Conservation (phyloP, 2,797 vertebrate genomes). For the Molossus alvarezi region DNA sequence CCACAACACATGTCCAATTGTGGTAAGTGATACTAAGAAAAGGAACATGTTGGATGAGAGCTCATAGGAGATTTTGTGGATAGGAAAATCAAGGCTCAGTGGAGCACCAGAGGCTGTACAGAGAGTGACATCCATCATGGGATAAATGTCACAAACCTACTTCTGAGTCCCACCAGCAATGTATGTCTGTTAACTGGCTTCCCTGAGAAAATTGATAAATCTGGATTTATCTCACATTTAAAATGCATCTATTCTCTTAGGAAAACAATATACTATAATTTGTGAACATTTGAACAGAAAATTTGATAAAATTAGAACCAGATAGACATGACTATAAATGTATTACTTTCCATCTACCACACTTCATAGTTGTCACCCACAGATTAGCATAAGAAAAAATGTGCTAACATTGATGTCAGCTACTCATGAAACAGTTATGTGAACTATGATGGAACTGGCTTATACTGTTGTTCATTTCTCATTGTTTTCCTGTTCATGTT, state of each 20-base stretch:
- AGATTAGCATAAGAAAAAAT: not conserved
- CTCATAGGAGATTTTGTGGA: not conserved
- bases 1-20: not conserved
- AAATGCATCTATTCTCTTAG: not conserved
- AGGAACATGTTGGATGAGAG: not conserved
- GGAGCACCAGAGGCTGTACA: not conserved
- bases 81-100: not conserved
- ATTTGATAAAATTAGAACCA: not conserved
- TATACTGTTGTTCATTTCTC: not conserved
- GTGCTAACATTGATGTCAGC: not conserved
- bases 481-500: not conserved
- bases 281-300: constrained; percentile 5
- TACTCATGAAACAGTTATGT: not conserved
- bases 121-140: not conserved
- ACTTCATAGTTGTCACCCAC: not conserved
- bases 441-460: not conserved
- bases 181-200: not conserved
- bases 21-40: not conserved
- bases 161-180: not conserved
- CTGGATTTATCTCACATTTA: not conserved
- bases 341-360: not conserved
- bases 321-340: not conserved
- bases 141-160: not conserved
- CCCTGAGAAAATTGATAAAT: not conserved
- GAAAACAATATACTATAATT: not conserved